A percentile compares a stretch with the other conserved stretches of the same genome.
Conservation (phyloP, 2,888 invertebrate genomes). For the Stratiomys singularior region DNA sequence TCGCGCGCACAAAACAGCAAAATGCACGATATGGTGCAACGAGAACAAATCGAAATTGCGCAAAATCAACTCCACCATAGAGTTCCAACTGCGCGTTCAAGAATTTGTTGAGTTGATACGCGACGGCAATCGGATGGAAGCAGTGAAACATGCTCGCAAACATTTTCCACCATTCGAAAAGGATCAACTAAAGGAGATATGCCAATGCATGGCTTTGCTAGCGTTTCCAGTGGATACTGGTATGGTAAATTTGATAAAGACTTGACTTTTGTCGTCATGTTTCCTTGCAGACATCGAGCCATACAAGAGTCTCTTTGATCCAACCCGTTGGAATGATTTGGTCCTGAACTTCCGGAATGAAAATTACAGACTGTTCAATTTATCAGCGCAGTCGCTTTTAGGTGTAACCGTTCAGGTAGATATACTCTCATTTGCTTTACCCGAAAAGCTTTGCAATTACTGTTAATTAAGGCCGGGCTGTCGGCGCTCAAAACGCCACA, state of each 20-base stretch:
- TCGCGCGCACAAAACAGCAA: constrained; percentile 81
- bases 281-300: constrained; percentile 71
- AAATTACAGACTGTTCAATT: constrained; percentile 93
- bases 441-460: background rate
- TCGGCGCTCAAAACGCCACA: constrained; percentile 95
- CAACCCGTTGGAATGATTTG: constrained; percentile 82
- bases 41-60: constrained; percentile 95
- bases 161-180: constrained; percentile 90
- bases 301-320: constrained; percentile 75
- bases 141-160: constrained; percentile 94
- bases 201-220: constrained; percentile 94
- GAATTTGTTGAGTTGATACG: constrained; percentile 97
- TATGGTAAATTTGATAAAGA: constrained; percentile 56
- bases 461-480: constrained; percentile 77
- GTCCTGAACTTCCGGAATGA: constrained; percentile 92
- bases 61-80: constrained; percentile 94
- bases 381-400: constrained; percentile 90
- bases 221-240: constrained; percentile 89
- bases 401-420: constrained; percentile 83
- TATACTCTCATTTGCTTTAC: too few species aligned
- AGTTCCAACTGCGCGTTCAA: constrained; percentile 84
- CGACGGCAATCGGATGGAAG: constrained; percentile 85
- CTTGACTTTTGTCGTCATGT: background rate
- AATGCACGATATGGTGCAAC: constrained; percentile 94
- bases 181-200: constrained; percentile 86